Evolutionary conservation across 1,140 invertebrate genomes (phyloP).

Genomic region (Asobara japonica): DNA sequence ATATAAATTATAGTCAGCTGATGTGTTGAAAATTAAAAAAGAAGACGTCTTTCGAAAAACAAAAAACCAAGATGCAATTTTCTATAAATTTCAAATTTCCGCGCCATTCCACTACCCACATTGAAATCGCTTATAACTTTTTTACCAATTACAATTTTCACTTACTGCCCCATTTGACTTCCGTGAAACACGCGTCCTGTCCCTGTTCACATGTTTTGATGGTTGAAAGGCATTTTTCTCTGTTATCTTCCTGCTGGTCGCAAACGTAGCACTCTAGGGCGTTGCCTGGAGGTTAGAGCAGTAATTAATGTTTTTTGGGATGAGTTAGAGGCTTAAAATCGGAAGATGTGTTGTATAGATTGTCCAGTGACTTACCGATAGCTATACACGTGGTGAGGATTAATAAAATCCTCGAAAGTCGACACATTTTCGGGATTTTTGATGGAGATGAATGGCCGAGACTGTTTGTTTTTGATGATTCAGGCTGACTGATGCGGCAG

Average conservation of each 20-base stretch:
- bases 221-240: constrained; percentile 92
- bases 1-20: no score
- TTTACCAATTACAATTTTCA: constrained; percentile 38
- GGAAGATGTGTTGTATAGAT: background rate
- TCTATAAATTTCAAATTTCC: background rate
- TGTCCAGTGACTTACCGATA: background rate
- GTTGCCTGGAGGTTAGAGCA: constrained; percentile 62
- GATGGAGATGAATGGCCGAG: background rate
- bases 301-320: background rate
- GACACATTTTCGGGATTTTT: background rate
- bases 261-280: constrained; percentile 96
- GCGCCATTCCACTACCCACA: no score
- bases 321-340: background rate
- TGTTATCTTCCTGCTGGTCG: constrained; percentile 90
- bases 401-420: background rate
- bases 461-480: background rate
- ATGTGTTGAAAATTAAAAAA: no score
- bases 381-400: background rate
- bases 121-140: no score
- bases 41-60: background rate
- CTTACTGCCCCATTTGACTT: constrained; percentile 89
- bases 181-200: constrained; percentile 88
- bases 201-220: constrained; percentile 89
- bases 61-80: background rate
- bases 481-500: background rate